These are phyloP conservation scores for Sphaerodactylus townsendi DNA, from an alignment of 2,113 vertebrate genomes.

Conservation along the genomic window DNA sequence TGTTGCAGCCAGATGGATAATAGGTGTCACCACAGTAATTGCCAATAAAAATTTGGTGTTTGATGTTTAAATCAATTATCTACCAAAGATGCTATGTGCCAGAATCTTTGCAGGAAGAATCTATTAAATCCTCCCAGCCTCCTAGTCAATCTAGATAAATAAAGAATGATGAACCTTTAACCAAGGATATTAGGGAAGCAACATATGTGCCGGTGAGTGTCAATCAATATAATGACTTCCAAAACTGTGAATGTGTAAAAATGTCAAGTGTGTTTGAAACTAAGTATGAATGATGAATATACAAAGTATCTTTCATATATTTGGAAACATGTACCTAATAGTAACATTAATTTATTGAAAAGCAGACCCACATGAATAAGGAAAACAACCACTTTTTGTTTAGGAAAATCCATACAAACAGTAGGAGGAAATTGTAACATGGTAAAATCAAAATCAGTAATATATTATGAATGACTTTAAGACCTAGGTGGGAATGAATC, in stretches of 20 bases:
- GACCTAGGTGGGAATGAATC: slow-evolving; percentile 4
- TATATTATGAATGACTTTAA: neutral
- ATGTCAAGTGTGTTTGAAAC: slow-evolving; percentile 43
- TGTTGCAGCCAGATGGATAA: slow-evolving; percentile 56
- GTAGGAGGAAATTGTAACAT: neutral
- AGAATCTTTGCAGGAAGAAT: slow-evolving; percentile 36
- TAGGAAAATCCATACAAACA: neutral
- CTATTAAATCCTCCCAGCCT: slow-evolving; percentile 34
- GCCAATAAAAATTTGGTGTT: slow-evolving; percentile 56
- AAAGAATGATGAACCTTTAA: slow-evolving; percentile 44
- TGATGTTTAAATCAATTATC: slow-evolving; percentile 67
- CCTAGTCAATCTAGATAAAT: slow-evolving; percentile 28
- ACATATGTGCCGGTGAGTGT: slow-evolving; percentile 34
- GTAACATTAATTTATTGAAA: neutral
- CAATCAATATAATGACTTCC: slow-evolving; percentile 33
- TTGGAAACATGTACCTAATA: neutral
- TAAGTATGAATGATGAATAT: slow-evolving; percentile 42
- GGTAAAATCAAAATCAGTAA: neutral
- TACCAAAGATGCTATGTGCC: slow-evolving; percentile 28
- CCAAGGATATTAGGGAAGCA: slow-evolving; percentile 34
- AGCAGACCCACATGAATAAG: neutral
- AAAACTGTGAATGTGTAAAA: slow-evolving; percentile 48
- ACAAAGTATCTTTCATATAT: neutral
- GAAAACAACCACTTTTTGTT: slow-evolving; percentile 16
- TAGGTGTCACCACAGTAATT: slow-evolving; percentile 53